Evolutionary conservation across 1,140 invertebrate genomes (phyloP), one percentile per base, ranked within the genome.

Genomic region (Dysdera silvatica): DNA sequence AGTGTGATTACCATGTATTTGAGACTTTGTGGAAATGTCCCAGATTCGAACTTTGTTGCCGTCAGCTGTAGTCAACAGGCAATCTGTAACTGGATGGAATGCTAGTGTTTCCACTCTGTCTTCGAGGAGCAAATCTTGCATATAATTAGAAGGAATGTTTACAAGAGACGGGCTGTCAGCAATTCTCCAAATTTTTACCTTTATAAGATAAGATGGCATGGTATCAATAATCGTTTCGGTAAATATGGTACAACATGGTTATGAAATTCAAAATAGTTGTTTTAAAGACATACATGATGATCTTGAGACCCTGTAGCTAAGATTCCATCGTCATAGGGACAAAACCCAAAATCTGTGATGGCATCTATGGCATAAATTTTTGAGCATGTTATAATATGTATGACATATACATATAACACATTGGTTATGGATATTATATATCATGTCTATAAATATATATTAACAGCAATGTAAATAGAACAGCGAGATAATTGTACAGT

Each of bases 261-360:
- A 37, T 10, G n/a, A 37, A 37, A 37, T 37, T 37, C 28, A 40
- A 53, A 60, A 37, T 55, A 69, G n/a, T 51, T 33, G 2, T 48
- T 28, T 4, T 37, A 16, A 31, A 7, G 37, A 71, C 79, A 78
- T 77, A 87, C 88, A 77, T 88, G 81, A 71, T 87, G 89, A 78
- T 96, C 92, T 76, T 91, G 88, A 33, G 91, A 93, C 48, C 89
- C 88, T 52, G 91, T 95, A 12, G 89, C 85, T 61, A 96, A 76
- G 24, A 95, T 77, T 26, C 89, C 88, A 80, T 95, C 91, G 76
- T 95, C 89, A 78, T 95, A 95, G 35, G 91, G 92, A 40, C 89
- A 94, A 73, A 96, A 95, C 70, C 90, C 87, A 82, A 95, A 87
- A 76, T 95, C 91, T 33, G 64, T 61, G 14, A 66, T 88, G 33